Evolutionary conservation across 1,140 invertebrate species (phyloP), one percentile per base, ranked within the genome.

Genomic region (Mesaphorura yosii): DNA sequence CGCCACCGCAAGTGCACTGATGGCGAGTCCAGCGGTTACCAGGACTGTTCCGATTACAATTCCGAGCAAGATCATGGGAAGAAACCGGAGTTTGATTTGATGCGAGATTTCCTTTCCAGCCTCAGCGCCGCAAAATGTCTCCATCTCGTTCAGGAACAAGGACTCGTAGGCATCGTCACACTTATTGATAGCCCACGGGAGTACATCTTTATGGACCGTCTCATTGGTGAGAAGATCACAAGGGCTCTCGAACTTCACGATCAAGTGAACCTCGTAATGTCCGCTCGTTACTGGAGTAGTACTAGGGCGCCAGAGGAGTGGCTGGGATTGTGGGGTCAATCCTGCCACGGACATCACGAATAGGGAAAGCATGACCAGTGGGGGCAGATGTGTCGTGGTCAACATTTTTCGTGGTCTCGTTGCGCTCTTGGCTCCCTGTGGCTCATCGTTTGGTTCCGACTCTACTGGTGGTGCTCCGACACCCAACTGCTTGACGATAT

Each of bases 131-230:
- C 54, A 56, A 38, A 44, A 34, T 22, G 3, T 45, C 19, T 20
- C n/a, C 1, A 58, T 3, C 40, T 58, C 56, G 1, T 54, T 44
- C 2, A 58, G 0, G 23, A 58, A 53, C 3, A 23, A 17, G 5
- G 45, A 19, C 17, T 58, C 28, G 27, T 58, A 58, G 1, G 51
- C 22, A 19, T 38, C 37, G 10, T 49, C 39, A 40, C 56, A 58
- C n/a, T 48, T 20, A 15, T 6, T 25, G 20, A 27, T 23, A 20
- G 56, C 47, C 7, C 22, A 6, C 1, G 5, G 7, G 1, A 47
- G 19, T 23, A 56, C 15, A 27, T 46, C 27, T 0, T 3, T 7
- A 31, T 46, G 55, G 2, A 57, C 19, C 0, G 27, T 51, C n/a
- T 57, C 41, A 10, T 19, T 29, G 0, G 56, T 51, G 0, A 47